Conservation (phyloP, 2,797 vertebrate genomes). For the Malacoraja senta region DNA sequence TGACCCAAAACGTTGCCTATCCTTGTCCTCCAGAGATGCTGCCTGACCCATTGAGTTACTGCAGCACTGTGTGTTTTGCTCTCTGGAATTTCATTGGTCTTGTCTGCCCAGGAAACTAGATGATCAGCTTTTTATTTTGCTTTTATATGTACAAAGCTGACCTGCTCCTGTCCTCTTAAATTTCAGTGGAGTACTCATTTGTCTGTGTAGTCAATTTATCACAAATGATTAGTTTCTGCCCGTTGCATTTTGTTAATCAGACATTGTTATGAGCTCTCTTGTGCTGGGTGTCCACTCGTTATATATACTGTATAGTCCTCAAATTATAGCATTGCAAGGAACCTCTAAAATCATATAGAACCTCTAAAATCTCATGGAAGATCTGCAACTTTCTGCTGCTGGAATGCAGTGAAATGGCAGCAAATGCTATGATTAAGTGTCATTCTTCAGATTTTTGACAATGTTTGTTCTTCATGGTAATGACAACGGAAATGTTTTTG, state of each 20-base stretch:
- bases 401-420: background rate
- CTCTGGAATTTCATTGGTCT: background rate
- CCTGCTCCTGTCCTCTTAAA: background rate
- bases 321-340: background rate
- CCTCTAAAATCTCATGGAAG: background rate
- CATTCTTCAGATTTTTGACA: background rate
- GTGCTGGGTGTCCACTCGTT: background rate
- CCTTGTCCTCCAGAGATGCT: too few species aligned
- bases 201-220: background rate
- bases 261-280: background rate
- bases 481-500: background rate
- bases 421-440: background rate
- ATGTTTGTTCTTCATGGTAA: background rate
- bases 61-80: too few species aligned
- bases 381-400: too few species aligned
- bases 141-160: background rate
- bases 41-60: too few species aligned
- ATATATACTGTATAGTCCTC: background rate
- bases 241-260: background rate
- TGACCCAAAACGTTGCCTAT: too few species aligned
- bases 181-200: background rate
- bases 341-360: background rate
- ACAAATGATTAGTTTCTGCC: background rate
- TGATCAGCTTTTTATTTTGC: background rate
- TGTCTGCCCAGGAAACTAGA: background rate